phyloP scores from a whole-genome alignment of 1,140 invertebrate genomes.

The Trichoplusia ni region DNA sequence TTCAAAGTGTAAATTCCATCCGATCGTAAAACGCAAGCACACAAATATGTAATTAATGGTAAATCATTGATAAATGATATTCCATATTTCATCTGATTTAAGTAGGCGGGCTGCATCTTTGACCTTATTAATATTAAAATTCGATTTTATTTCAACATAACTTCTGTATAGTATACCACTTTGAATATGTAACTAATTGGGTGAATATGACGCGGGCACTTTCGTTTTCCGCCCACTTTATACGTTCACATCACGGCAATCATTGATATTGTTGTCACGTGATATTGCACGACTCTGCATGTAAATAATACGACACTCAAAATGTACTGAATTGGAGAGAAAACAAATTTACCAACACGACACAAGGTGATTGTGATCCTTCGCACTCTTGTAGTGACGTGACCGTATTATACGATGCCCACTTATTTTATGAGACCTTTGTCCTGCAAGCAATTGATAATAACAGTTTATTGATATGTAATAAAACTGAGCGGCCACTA shows the following conservation, averaged over 20 bases:
- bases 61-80: no score
- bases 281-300: conserved; percentile 35
- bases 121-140: no score
- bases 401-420: conserved; percentile 1
- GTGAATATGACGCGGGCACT: conserved; percentile 23
- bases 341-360: conserved; percentile 38
- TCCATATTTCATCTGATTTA: no score
- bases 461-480: no score
- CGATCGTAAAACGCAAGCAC: no score
- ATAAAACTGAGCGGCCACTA: no score
- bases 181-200: conserved; percentile 2
- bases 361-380: conserved; percentile 14
- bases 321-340: conserved; percentile 44
- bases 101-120: no score
- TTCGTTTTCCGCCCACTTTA: conserved; percentile 45
- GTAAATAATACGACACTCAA: conserved; percentile 38
- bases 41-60: no score
- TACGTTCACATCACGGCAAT: conserved; percentile 43
- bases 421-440: not conserved
- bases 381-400: not conserved
- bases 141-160: no score
- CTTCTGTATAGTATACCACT: no score
- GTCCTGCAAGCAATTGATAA: no score
- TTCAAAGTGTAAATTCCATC: no score
- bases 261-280: conserved; percentile 51